Evolutionary conservation across 2,888 invertebrate species (phyloP), one percentile per base, ranked within the genome.

Genomic region (Scelioninae gen. 2): DNA sequence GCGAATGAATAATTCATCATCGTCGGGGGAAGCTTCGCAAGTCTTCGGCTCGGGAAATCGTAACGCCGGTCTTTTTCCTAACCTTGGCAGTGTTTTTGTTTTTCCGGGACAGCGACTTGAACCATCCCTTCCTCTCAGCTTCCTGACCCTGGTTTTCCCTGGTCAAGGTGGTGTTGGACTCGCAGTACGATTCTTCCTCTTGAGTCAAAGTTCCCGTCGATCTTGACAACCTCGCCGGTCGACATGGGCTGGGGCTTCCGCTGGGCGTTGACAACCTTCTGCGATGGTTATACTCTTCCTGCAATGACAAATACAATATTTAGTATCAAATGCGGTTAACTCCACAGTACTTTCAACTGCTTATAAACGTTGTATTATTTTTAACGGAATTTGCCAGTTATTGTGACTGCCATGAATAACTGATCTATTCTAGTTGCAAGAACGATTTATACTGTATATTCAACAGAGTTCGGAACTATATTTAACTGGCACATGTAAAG

Each of bases 101-200:
- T 84, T 93, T 93, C 83, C 91, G 90, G 52, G 93, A 90, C 48
- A 93, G 89, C 1, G 93, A 93, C 83, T 94, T 94, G 87, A 94
- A 94, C 94, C 94, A 94, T 82, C 91, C 85, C 76, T 83, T 82
- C 75, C 83, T 79, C 61, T 84, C 91, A 53, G 90, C 89, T 76
- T 90, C 88, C 52, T 89, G 87, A 1, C 87, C 85, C 73, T 87
- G 88, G 71, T 81, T 82, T 71, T 85, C 83, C 75, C 84, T 82
- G 73, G 81, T 83, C 37, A 82, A 79, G 82, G 88, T 88, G 78
- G 84, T 86, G 63, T 83, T 83, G 28, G 85, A 84, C 75, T 89
- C 87, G 85, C 78, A 88, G 84, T 78, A 88, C 64, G 83, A 81
- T 63, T 83, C 82, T 55, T 84, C 84, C 52, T 83, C 83, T 73